Conservation (phyloP, 2,113 vertebrate species). For the Limanda limanda region DNA sequence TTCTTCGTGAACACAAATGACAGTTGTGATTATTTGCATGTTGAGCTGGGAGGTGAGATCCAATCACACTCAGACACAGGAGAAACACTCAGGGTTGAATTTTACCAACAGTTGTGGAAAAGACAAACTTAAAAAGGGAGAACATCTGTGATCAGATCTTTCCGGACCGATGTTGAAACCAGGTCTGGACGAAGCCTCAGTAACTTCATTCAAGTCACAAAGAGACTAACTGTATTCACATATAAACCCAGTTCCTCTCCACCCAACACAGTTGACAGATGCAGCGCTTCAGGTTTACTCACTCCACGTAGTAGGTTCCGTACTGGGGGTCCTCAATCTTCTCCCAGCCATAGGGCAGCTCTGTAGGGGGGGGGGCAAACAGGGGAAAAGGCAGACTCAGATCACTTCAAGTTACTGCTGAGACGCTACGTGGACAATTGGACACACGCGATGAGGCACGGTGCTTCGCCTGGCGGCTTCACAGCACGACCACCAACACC, state of each 20-base stretch:
- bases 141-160: too few relatives aligned
- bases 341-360: constrained; percentile 99
- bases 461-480: constrained; percentile 37
- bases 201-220: too few relatives aligned
- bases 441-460: constrained; percentile 37
- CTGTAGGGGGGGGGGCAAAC: constrained; percentile 74
- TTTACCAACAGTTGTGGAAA: too few relatives aligned
- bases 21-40: too few relatives aligned
- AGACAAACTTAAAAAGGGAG: too few relatives aligned
- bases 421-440: constrained; percentile 46
- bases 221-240: not conserved
- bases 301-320: constrained; percentile 97
- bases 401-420: constrained; percentile 36
- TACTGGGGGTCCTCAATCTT: constrained; percentile 98
- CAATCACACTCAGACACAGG: too few relatives aligned
- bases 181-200: too few relatives aligned
- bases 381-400: constrained; percentile 24
- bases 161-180: too few relatives aligned
- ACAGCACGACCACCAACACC: constrained; percentile 29
- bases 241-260: not conserved
- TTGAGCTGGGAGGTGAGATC: too few relatives aligned
- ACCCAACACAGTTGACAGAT: constrained; percentile 6
- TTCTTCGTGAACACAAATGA: too few relatives aligned
- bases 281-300: constrained; percentile 76
- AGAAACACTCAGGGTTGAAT: too few relatives aligned